Percentiles rank a stretch among this genome's conserved stretches.
Conservation (phyloP, 92 coral and sea anemone genomes). For the Ricordea florida region DNA sequence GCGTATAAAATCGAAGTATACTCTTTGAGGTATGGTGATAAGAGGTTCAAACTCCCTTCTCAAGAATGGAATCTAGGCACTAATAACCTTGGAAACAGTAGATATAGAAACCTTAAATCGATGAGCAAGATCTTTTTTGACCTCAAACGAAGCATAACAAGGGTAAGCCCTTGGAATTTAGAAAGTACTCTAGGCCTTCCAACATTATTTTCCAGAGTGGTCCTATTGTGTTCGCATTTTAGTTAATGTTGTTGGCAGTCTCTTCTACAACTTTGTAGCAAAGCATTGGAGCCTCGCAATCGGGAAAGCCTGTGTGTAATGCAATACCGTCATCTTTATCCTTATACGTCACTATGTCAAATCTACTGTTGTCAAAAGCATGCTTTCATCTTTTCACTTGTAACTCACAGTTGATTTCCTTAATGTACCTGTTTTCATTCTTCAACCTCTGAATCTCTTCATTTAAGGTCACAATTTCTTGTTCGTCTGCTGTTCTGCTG, state of each 20-base stretch:
- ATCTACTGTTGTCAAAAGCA: constrained; percentile 18
- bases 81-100: constrained; percentile 42
- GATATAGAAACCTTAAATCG: constrained; percentile 12
- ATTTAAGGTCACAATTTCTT: too few relatives aligned
- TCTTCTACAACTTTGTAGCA: too few relatives aligned
- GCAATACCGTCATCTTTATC: constrained; percentile 48
- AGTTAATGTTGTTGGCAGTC: constrained; percentile 40
- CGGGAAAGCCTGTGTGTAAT: constrained; percentile 59
- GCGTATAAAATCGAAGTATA: constrained; percentile 46
- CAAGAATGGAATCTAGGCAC: constrained; percentile 50
- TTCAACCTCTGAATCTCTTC: too few relatives aligned
- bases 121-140: constrained; percentile 50
- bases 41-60: constrained; percentile 54
- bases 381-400: not conserved
- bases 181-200: constrained; percentile 26
- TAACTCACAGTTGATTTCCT: constrained; percentile 1
- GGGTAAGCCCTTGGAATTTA: constrained; percentile 35
- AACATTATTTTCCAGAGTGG: not conserved
- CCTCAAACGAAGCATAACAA: constrained; percentile 45
- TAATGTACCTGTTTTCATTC: not conserved
- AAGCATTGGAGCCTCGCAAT: constrained; percentile 41
- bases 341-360: constrained; percentile 43
- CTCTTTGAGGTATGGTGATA: constrained; percentile 46
- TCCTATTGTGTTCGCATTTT: constrained; percentile 52
- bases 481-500: too few relatives aligned